Evolutionary conservation across 2,888 invertebrate genomes (phyloP), one percentile per base, ranked within the genome.

Genomic region (Sinotaia quadrata): DNA sequence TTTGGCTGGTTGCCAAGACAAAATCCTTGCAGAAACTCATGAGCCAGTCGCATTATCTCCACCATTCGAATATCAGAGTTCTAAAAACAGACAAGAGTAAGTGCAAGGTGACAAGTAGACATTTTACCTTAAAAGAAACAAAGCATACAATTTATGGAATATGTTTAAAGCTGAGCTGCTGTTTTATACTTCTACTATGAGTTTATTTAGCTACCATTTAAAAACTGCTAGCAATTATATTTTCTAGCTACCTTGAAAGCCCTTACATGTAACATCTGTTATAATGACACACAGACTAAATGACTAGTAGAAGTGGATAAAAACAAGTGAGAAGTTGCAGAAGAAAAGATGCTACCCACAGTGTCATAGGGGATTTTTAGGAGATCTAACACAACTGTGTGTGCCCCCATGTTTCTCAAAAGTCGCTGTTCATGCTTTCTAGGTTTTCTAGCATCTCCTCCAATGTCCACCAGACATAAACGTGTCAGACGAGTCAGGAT

Each of bases 1-100:
- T 99, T 99, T 86, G 96, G 96, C 83, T 95, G 96, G 90, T 99
- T 99, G 69, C 95, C 95, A 76, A 96, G 91, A 85, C 99, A 99
- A 89, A 99, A 99, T 85, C 96, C 95, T 88, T 99, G 97, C 36
- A 99, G 90, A 87, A 99, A 99, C 88, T 97, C 94, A 87, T 99
- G 99, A 0, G 98, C 98, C 67, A 98, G 89, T 51, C 94, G 92
- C 92, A 99, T 94, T 7, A 99, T 90, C 85, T 97, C 96, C 85
- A 96, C 95, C 97, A 99, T 98, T 47, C 95, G 91, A 0, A 92
- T 91, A 87, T 99, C 98, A 85, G 96, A 96, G 87, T 94, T 94
- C 87, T 47, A 24, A 8, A 1, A 47, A 18, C 7, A 47, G 24
- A 8, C n/a, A 21, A 24, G 7, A 47, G 12, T 18, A 18, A 47